Evolutionary conservation across 2,113 vertebrate genomes (phyloP).

Genomic region (Tamias sibiricus): DNA sequence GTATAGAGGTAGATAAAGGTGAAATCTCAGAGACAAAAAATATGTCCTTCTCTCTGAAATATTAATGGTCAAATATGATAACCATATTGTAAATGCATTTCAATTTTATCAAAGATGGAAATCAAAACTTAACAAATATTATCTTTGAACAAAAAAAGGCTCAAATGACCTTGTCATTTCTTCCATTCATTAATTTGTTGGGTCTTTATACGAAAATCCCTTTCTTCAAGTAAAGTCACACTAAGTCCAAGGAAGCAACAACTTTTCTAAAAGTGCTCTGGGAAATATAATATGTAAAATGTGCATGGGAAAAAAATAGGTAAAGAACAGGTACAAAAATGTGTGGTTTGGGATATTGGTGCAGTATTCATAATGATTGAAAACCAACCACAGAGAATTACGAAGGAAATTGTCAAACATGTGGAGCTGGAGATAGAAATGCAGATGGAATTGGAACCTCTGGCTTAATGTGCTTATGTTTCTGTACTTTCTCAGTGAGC

Average conservation of each 20-base stretch:
- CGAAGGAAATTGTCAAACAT: background rate
- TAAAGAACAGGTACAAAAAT: background rate
- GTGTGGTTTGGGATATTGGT: background rate
- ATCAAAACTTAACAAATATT: background rate
- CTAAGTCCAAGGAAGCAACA: background rate
- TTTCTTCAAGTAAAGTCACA: conserved; percentile 13
- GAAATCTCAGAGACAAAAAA: conserved; percentile 2
- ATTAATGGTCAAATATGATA: conserved; percentile 29
- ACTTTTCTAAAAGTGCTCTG: background rate
- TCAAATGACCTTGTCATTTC: conserved; percentile 1
- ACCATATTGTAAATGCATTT: background rate
- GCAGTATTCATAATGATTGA: background rate
- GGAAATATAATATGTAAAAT: background rate
- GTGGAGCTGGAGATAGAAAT: background rate
- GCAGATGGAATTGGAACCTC: fast-evolving
- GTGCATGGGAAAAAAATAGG: background rate
- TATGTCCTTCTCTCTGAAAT: background rate
- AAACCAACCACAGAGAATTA: background rate
- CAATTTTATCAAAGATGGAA: background rate
- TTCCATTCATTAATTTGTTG: conserved; percentile 14
- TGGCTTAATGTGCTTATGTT: conserved; percentile 82
- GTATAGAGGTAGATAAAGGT: background rate
- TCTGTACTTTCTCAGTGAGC: conserved; percentile 88
- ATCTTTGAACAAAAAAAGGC: background rate
- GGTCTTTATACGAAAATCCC: background rate